Evolutionary conservation across 2,888 invertebrate genomes (phyloP).

Genomic region (Arenicola marina): DNA sequence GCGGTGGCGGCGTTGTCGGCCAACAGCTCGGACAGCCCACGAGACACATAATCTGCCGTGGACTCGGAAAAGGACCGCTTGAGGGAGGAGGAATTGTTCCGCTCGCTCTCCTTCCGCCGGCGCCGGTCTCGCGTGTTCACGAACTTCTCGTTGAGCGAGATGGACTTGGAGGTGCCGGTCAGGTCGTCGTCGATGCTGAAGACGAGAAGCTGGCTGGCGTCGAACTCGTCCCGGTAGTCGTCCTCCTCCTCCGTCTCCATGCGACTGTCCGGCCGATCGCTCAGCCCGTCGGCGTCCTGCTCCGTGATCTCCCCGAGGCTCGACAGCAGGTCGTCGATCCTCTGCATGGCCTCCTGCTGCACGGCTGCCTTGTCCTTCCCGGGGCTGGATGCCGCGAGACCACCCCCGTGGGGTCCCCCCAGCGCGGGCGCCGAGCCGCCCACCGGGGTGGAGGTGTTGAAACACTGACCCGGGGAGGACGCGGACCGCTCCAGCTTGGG

Average conservation of each 20-base stretch:
- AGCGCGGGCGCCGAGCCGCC: too few species aligned
- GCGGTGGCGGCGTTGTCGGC: too few species aligned
- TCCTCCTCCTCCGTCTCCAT: slow-evolving; percentile 4
- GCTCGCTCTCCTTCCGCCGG: slow-evolving; percentile 6
- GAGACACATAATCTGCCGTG: too few species aligned
- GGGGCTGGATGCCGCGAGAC: too few species aligned
- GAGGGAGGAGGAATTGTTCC: background rate
- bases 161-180: slow-evolving; percentile 1
- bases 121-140: slow-evolving; percentile 16
- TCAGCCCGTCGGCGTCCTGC: background rate
- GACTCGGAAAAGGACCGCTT: too few species aligned
- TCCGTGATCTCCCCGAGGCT: slow-evolving; percentile 5
- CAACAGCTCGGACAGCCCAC: too few species aligned
- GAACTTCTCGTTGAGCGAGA: slow-evolving; percentile 23
- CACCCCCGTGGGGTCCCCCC: too few species aligned
- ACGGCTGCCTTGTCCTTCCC: slow-evolving; percentile 5
- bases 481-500: too few species aligned
- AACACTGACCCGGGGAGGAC: too few species aligned
- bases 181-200: background rate
- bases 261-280: background rate
- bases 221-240: background rate
- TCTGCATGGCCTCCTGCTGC: slow-evolving; percentile 21
- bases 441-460: too few species aligned
- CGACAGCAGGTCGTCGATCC: slow-evolving; percentile 19
- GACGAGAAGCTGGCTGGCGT: slow-evolving; percentile 3